Conservation (phyloP, 2,888 invertebrate genomes). For the Aspidiotus rigidus region DNA sequence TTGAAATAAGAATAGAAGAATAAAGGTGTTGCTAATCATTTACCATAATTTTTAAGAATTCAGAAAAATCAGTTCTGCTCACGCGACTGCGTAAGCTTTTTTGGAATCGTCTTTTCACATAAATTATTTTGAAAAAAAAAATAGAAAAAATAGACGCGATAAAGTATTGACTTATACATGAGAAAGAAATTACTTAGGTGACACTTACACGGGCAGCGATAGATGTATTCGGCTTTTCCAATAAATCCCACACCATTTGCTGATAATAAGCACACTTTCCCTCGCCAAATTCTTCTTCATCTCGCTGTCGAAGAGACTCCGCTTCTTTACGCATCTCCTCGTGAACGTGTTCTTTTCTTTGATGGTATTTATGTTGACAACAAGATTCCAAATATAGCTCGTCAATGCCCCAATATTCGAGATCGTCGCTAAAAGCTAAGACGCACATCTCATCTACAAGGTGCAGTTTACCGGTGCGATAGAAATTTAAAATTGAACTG, state of each 20-base stretch:
- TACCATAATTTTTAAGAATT: no score
- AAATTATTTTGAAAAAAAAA: no score
- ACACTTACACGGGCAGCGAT: conserved; percentile 91
- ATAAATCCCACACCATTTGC: conserved; percentile 93
- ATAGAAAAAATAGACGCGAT: no score
- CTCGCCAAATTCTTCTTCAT: conserved; percentile 93
- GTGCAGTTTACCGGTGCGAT: conserved; percentile 93
- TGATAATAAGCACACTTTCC: conserved; percentile 91
- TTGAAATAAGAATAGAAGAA: no score
- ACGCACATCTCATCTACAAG: conserved; percentile 99
- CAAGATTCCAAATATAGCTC: conserved; percentile 95
- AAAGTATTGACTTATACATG: no score
- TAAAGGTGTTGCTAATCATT: no score
- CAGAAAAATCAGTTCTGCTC: no score
- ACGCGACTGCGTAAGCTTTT: no score
- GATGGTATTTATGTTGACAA: conserved; percentile 97
- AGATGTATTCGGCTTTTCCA: conserved; percentile 95
- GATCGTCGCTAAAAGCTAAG: conserved; percentile 93
- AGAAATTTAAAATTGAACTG: conserved; percentile 95
- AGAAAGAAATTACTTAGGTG: no score
- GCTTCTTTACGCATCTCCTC: conserved; percentile 99
- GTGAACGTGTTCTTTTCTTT: conserved; percentile 93
- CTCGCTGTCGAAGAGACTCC: conserved; percentile 82
- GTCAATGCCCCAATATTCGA: conserved; percentile 98
- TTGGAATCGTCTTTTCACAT: no score